Evolutionary conservation across 2,113 vertebrate genomes (phyloP), one percentile per base, ranked within the genome.

Genomic region (Laterallus jamaicensis): DNA sequence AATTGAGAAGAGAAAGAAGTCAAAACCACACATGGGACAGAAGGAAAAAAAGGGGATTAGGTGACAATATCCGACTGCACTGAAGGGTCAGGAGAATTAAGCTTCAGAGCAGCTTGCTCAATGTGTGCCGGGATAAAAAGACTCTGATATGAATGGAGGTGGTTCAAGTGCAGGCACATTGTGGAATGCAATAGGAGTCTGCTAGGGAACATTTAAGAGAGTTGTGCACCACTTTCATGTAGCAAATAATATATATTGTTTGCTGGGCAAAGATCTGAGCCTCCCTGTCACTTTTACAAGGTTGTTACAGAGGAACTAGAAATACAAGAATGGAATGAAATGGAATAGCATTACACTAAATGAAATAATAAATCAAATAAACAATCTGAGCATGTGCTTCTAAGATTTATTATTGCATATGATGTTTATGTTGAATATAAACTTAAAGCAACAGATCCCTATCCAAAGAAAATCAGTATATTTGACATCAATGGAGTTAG

Each of bases 1-100:
- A 98, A 97, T 96, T 97, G 97, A 97, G 97, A 96, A 97, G 96
- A 98, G 97, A 98, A 98, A 98, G 96, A 98, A 98, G 98, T 98
- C 98, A 98, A 98, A 98, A 97, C 98, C 97, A 98, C 97, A 97
- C 97, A 98, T 97, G 96, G 98, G 97, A 97, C 97, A 96, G 97
- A 97, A 97, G 97, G 96, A 90, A 97, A 98, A 97, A 98, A 97
- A 96, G 94, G 97, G 98, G 98, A 98, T 98, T 98, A 98, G 97
- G 97, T 97, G 96, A 97, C 96, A 98, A 98, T 98, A 97, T 98
- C 95, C 95, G 97, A 97, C 97, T 96, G 97, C 96, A 97, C 96
- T 87, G 82, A 98, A 97, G 98, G 98, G 98, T 98, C 98, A 98
- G 97, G 96, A 97, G 98, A 98, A 97, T 97, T 95, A 98, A 97